phyloP scores from a whole-genome alignment of 2,888 invertebrate genomes.

The Chirona hameri region DNA sequence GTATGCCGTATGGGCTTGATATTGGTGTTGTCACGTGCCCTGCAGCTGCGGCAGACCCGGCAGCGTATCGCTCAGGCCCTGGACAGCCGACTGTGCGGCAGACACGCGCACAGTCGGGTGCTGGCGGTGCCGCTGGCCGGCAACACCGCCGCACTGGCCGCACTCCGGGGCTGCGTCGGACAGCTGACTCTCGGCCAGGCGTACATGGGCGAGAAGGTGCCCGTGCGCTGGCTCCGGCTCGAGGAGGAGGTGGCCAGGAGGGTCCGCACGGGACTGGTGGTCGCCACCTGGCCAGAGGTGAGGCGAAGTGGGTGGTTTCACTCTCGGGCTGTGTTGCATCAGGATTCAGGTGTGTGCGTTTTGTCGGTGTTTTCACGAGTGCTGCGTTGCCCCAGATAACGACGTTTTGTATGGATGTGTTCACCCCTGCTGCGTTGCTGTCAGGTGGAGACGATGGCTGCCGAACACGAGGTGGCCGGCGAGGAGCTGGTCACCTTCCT shows the following conservation, averaged over 20 bases:
- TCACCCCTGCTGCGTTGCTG: slow-evolving; percentile 36
- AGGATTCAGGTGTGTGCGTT: no score
- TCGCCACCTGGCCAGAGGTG: slow-evolving; percentile 68
- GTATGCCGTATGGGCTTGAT: no score
- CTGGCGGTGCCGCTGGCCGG: slow-evolving; percentile 53
- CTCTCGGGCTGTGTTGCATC: no score
- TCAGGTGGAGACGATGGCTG: slow-evolving; percentile 45
- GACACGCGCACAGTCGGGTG: slow-evolving; percentile 58
- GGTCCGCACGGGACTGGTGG: slow-evolving; percentile 47
- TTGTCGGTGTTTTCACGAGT: no score
- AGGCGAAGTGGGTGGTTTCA: slow-evolving; percentile 60
- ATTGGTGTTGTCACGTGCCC: neutral
- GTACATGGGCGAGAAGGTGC: slow-evolving; percentile 70
- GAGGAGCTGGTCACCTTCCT: slow-evolving; percentile 40
- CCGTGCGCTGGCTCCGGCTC: slow-evolving; percentile 63
- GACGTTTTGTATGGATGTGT: no score
- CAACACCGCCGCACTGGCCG: slow-evolving; percentile 42
- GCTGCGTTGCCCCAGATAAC: no score
- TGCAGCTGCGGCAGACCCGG: slow-evolving; percentile 38
- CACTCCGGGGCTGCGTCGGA: slow-evolving; percentile 39
- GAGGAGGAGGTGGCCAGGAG: slow-evolving; percentile 52
- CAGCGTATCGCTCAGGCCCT: slow-evolving; percentile 48
- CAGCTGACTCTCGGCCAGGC: slow-evolving; percentile 49
- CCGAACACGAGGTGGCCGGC: slow-evolving; percentile 39
- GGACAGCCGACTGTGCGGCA: slow-evolving; percentile 51